A percentile compares a stretch with the other conserved stretches of the same genome.
Evolutionary conservation across 1,140 invertebrate species (phyloP).

Genomic region (Anagrus nilaparvatae): DNA sequence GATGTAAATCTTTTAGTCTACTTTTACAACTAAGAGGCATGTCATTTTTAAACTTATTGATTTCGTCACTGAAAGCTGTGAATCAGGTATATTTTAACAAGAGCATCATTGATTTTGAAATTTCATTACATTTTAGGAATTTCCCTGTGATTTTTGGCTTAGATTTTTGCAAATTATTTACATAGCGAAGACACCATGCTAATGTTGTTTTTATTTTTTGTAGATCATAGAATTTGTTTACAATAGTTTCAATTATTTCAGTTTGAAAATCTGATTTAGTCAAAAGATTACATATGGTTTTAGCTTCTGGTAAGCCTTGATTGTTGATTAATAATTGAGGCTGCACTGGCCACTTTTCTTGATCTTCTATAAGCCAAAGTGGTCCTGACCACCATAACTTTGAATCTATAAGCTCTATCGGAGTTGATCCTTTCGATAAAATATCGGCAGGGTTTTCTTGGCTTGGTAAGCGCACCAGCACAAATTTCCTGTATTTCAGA

Average conservation of each 20-base stretch:
- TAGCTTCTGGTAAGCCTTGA: not conserved
- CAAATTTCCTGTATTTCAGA: slow-evolving; percentile 26
- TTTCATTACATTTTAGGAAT: too few relatives aligned
- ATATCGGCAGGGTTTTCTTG: slow-evolving; percentile 24
- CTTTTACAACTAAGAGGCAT: not conserved
- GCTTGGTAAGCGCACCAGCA: slow-evolving; percentile 21
- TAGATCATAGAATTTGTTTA: too few relatives aligned
- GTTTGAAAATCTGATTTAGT: not conserved
- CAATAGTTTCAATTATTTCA: too few relatives aligned
- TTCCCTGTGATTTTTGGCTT: too few relatives aligned
- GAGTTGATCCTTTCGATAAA: slow-evolving; percentile 6
- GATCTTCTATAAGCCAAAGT: slow-evolving; percentile 9
- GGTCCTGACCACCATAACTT: slow-evolving; percentile 33
- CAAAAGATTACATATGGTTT: not conserved
- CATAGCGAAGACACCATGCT: not conserved
- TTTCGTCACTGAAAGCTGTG: slow-evolving; percentile 2
- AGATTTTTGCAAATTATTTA: not conserved
- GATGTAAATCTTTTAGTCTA: slow-evolving; percentile 16
- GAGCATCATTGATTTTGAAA: not conserved
- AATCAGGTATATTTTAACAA: not conserved
- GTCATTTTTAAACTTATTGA: not conserved
- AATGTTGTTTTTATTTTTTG: too few relatives aligned
- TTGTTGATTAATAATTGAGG: not conserved
- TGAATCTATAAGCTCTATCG: slow-evolving; percentile 18
- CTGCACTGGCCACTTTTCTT: not conserved